Percentiles rank a stretch among this genome's conserved stretches.
phyloP scores from a whole-genome alignment of 2,888 invertebrate species.

The Nomada lathburiana region DNA sequence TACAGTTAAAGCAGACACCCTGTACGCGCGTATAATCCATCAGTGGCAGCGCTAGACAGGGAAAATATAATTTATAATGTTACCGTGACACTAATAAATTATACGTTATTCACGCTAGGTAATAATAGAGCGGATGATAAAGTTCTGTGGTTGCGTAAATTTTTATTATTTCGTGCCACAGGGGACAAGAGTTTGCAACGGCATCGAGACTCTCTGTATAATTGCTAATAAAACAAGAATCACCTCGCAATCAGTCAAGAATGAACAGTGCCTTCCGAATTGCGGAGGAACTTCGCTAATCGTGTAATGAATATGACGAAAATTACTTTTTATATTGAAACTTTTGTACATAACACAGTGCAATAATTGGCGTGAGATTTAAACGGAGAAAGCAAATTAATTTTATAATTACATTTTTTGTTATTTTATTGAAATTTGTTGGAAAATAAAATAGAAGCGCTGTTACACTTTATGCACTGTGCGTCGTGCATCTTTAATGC shows the following conservation, averaged over 20 bases:
- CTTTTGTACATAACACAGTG: not conserved
- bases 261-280: constrained; percentile 60
- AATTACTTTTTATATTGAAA: not conserved
- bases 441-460: not conserved
- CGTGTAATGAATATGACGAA: constrained; percentile 17
- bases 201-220: constrained; percentile 66
- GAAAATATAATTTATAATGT: constrained; percentile 13
- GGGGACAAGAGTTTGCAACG: constrained; percentile 68
- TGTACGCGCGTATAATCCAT: not conserved
- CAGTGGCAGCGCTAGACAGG: not conserved
- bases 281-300: constrained; percentile 67
- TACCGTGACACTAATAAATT: not conserved
- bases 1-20: too few relatives aligned
- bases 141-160: constrained; percentile 72
- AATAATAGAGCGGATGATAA: constrained; percentile 63
- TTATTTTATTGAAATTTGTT: not conserved
- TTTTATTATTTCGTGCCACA: constrained; percentile 64
- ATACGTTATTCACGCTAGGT: constrained; percentile 32
- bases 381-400: too few relatives aligned
- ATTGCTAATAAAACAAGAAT: constrained; percentile 9
- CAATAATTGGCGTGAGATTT: too few relatives aligned
- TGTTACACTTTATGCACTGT: not conserved
- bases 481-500: not conserved
- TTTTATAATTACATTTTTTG: too few relatives aligned
- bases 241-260: not conserved